phyloP scores from a whole-genome alignment of 35 echinoderm and acorn worm genomes.

The Heliocidaris erythrogramma region DNA sequence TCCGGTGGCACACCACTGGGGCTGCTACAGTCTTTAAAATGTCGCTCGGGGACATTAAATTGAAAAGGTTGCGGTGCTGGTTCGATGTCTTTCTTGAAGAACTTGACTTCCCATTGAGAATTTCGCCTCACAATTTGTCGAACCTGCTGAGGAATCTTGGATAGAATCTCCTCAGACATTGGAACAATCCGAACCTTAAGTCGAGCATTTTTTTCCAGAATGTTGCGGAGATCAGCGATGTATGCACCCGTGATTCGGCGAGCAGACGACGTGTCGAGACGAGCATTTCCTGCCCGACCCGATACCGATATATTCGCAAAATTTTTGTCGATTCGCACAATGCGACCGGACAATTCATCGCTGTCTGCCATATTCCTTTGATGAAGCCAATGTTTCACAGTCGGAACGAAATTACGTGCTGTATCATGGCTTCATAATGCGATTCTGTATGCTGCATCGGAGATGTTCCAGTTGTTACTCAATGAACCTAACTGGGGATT shows the following conservation, averaged over 20 bases:
- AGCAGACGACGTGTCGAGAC: neutral
- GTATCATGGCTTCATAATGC: neutral
- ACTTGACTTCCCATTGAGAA: neutral
- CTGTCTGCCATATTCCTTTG: neutral
- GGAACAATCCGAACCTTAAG: neutral
- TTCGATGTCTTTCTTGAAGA: neutral
- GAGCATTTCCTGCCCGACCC: neutral
- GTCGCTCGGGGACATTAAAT: neutral
- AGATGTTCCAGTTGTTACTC: no score
- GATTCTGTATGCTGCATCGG: no score
- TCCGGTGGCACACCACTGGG: neutral
- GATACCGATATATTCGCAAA: neutral
- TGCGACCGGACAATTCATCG: neutral
- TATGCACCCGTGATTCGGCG: neutral
- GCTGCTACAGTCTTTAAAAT: neutral
- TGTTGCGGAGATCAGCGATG: neutral
- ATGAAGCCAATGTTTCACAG: neutral
- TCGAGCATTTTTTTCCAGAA: neutral
- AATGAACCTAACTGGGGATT: neutral
- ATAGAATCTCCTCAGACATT: neutral
- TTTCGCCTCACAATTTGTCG: neutral
- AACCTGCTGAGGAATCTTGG: neutral
- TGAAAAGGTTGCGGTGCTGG: neutral
- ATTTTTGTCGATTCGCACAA: neutral
- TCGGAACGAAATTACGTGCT: neutral